Percentiles rank a stretch among this genome's conserved stretches.
These are phyloP conservation scores for Drosophila cardini DNA, from an alignment of 1,140 invertebrate genomes.

Conservation along the genomic window DNA sequence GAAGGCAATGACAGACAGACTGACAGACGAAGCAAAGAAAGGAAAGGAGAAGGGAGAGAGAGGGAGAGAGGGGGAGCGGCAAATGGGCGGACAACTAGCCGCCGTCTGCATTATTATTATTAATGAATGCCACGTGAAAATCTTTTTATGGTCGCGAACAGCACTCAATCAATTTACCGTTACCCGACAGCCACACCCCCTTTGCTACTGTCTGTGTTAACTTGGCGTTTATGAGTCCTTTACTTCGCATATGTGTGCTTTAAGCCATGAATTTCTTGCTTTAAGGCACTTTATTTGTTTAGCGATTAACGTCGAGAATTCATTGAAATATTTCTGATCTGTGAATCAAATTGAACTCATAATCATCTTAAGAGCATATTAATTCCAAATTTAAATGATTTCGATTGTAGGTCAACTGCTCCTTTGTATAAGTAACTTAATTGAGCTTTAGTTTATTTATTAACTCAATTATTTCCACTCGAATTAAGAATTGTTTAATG, in stretches of 20 bases:
- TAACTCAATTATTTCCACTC: not conserved
- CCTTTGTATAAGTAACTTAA: not conserved
- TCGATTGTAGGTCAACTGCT: not conserved
- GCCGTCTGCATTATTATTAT: slow-evolving; percentile 74
- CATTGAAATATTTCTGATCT: slow-evolving; percentile 8
- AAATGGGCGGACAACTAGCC: slow-evolving; percentile 49
- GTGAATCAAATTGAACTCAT: slow-evolving; percentile 1
- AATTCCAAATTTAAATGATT: not conserved
- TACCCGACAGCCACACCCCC: slow-evolving; percentile 16
- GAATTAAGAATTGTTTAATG: too few relatives aligned
- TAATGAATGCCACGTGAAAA: slow-evolving; percentile 82
- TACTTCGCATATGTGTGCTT: not conserved
- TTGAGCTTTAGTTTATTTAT: slow-evolving; percentile 1
- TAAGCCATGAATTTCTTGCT: slow-evolving; percentile 23
- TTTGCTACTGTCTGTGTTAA: slow-evolving; percentile 12
- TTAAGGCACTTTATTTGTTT: slow-evolving; percentile 32
- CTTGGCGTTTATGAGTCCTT: slow-evolving; percentile 10
- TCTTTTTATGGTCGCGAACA: slow-evolving; percentile 68
- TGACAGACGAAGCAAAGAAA: slow-evolving; percentile 45
- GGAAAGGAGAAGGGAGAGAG: not conserved
- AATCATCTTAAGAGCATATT: slow-evolving; percentile 2
- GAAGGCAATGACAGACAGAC: slow-evolving; percentile 35
- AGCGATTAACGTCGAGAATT: slow-evolving; percentile 24
- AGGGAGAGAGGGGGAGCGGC: slow-evolving; percentile 17
- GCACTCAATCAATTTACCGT: slow-evolving; percentile 72